Evolutionary conservation across 2,888 invertebrate species (phyloP).

Genomic region (Apodemia duryi): DNA sequence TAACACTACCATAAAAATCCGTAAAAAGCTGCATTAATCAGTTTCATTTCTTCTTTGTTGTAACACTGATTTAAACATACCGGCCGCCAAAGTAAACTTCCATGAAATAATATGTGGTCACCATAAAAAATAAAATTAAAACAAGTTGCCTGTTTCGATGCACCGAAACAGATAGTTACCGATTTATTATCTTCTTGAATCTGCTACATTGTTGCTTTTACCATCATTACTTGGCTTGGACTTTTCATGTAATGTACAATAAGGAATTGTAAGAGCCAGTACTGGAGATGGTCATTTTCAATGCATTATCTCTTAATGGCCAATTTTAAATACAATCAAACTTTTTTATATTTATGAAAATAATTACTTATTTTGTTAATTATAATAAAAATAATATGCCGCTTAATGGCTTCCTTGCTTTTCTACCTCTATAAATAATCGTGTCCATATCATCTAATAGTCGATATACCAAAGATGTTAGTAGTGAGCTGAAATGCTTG

Average conservation of each 20-base stretch:
- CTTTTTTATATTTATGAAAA: neutral
- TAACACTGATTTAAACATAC: neutral
- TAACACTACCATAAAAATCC: too few species aligned
- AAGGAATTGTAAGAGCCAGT: neutral
- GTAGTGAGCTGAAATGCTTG: too few species aligned
- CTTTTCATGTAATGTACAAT: conserved; percentile 3
- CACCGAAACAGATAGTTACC: conserved; percentile 39
- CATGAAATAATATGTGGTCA: neutral
- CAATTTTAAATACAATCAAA: neutral
- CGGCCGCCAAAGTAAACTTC: neutral
- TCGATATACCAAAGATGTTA: too few species aligned
- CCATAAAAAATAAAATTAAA: neutral
- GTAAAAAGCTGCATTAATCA: too few species aligned
- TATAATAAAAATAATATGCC: too few species aligned
- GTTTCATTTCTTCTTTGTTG: too few species aligned
- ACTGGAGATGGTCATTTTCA: neutral
- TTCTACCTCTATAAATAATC: too few species aligned
- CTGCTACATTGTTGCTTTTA: conserved; percentile 43
- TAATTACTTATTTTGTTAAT: too few species aligned
- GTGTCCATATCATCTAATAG: too few species aligned
- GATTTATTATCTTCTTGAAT: conserved; percentile 43
- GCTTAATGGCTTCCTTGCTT: too few species aligned
- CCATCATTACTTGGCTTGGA: conserved; percentile 44
- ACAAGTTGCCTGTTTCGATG: conserved; percentile 16
- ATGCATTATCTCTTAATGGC: neutral